phyloP scores from a whole-genome alignment of 2,797 vertebrate species.

The Periophthalmus magnuspinnatus region DNA sequence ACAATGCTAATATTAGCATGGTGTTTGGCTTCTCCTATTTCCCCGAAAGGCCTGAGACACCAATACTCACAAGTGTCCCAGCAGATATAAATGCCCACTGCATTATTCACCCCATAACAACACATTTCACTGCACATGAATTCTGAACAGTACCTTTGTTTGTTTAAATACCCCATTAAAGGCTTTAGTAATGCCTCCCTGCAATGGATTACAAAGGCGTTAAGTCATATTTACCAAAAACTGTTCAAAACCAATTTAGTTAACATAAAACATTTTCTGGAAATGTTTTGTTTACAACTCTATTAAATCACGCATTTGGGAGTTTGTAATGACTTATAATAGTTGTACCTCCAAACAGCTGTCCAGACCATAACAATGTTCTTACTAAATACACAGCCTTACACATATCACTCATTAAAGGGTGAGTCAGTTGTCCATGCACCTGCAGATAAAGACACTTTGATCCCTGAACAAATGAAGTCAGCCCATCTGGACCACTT shows the following conservation, averaged over 20 bases:
- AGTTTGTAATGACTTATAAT: background rate
- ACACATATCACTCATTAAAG: constrained; percentile 13
- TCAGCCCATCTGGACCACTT: constrained; percentile 56
- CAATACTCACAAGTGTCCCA: too few relatives aligned
- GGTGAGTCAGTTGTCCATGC: background rate
- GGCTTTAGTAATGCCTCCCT: background rate
- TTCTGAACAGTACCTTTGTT: background rate
- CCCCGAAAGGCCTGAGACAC: too few relatives aligned
- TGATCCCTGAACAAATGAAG: constrained; percentile 30
- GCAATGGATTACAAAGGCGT: background rate
- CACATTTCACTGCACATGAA: background rate
- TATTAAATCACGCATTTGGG: background rate
- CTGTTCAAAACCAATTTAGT: background rate
- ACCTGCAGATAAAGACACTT: constrained; percentile 1
- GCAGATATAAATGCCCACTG: too few relatives aligned
- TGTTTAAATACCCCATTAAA: background rate
- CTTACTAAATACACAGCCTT: constrained; percentile 5
- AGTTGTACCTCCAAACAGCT: background rate
- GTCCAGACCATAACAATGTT: background rate
- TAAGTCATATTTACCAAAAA: constrained; percentile 2
- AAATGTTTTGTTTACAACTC: background rate
- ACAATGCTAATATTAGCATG: too few relatives aligned
- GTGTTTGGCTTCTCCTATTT: too few relatives aligned
- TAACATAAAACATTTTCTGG: too few relatives aligned
- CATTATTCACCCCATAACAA: background rate